Conservation (phyloP, 2,113 vertebrate species). For the Trogon melanurus region DNA sequence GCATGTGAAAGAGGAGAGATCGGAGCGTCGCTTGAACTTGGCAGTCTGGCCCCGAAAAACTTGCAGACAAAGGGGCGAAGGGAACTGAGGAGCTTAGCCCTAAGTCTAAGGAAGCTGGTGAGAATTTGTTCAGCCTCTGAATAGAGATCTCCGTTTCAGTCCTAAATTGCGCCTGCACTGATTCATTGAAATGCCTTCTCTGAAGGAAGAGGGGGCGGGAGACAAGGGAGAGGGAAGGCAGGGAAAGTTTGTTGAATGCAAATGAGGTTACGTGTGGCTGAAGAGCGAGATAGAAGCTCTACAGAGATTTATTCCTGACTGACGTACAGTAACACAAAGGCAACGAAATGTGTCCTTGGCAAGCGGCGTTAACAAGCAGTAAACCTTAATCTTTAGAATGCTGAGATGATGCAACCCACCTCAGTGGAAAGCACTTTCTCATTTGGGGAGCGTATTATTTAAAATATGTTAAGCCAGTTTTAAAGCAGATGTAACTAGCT, state of each 20-base stretch:
- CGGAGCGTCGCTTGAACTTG: slow-evolving; percentile 77
- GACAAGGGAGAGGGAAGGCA: slow-evolving; percentile 18
- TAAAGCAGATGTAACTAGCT: not conserved
- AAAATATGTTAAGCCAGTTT: not conserved
- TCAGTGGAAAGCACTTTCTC: not conserved
- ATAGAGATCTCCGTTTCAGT: slow-evolving; percentile 73
- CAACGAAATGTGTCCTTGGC: slow-evolving; percentile 62
- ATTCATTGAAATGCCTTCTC: slow-evolving; percentile 79
- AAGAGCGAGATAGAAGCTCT: slow-evolving; percentile 67
- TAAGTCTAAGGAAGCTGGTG: slow-evolving; percentile 74
- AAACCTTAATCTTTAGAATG: slow-evolving; percentile 28
- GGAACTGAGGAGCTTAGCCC: slow-evolving; percentile 76
- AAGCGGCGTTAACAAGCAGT: slow-evolving; percentile 54
- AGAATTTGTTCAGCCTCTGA: slow-evolving; percentile 77
- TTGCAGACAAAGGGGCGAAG: slow-evolving; percentile 73
- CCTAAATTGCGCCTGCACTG: slow-evolving; percentile 70
- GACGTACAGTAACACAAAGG: slow-evolving; percentile 72
- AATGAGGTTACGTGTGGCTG: slow-evolving; percentile 73
- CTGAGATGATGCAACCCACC: not conserved
- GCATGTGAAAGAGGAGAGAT: slow-evolving; percentile 79
- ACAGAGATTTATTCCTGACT: slow-evolving; percentile 73
- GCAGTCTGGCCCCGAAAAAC: slow-evolving; percentile 72
- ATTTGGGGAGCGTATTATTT: not conserved
- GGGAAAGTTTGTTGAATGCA: slow-evolving; percentile 78
- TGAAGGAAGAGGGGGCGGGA: slow-evolving; percentile 69